Evolutionary conservation across 2,113 vertebrate genomes (phyloP), one percentile per base, ranked within the genome.

Genomic region (Tragelaphus strepsiceros): DNA sequence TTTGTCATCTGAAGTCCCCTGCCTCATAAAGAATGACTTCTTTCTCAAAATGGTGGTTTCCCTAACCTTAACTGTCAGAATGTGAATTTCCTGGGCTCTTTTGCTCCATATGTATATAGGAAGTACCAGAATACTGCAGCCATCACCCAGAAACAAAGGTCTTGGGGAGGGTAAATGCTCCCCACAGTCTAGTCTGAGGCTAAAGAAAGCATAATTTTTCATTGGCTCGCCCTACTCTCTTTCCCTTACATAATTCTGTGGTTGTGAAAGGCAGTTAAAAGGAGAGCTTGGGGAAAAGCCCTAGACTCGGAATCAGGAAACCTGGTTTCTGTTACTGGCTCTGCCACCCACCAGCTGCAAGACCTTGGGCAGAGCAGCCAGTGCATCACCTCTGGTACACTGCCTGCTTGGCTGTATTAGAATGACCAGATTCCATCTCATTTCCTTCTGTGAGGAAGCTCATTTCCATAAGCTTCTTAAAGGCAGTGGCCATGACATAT

Each of bases 21-120:
- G n/a, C 43, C 91, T 94, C 84, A 83, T 39, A 95, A 97, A 89
- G 77, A 91, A 82, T 88, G 39, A 80, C 35, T 84, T 92, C 49
- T 93, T 94, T 96, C 77, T 93, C 58, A 39, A 26, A 96, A 96
- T 24, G 30, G 46, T 94, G 26, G 49, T 43, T 21, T 96, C 28
- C 10, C 3, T 81, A 54, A 81, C 21, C 32, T 95, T 96, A 49
- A 26, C 16, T 88, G 46, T 95, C 62, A 89, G 53, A 64, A 15
- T 80, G 62, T 83, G 86, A 67, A 49, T 86, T 81, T 92, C 9
- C 30, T 39, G 93, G 46, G 14, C 24, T 9, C 6, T 97, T 16
- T 95, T 54, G 58, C 17, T 94, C 62, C 84, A 26, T 80, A 16
- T 93, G 12, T 85, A 22, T 90, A n/a, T 46, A 89, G 43, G 13